A percentile compares a stretch with the other conserved stretches of the same genome.
These are phyloP conservation scores for Lepidocolaptes lacrymiger DNA, from an alignment of 2,797 vertebrate species.

Conservation along the genomic window DNA sequence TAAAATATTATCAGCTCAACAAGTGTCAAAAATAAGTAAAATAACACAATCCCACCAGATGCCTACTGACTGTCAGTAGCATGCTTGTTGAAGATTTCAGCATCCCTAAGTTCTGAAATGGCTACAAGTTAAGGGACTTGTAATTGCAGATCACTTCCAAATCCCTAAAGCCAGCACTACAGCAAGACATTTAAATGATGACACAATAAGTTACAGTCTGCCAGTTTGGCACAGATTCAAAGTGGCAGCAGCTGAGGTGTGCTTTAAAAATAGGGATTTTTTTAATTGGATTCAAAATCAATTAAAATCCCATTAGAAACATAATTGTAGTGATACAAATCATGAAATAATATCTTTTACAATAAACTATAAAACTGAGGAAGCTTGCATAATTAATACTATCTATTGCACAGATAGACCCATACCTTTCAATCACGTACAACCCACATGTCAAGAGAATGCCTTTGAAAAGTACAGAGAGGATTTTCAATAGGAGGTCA, in stretches of 20 bases:
- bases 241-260: conserved; percentile 66
- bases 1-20: neutral
- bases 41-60: neutral
- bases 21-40: neutral
- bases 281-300: conserved; percentile 76
- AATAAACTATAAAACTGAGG: conserved; percentile 70
- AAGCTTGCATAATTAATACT: conserved; percentile 66
- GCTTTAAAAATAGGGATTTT: conserved; percentile 75
- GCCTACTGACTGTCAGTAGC: neutral
- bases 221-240: conserved; percentile 55
- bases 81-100: neutral
- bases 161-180: conserved; percentile 39
- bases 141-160: conserved; percentile 56
- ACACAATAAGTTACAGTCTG: conserved; percentile 55
- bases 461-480: neutral
- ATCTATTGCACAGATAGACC: neutral
- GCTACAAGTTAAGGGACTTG: conserved; percentile 18
- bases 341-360: conserved; percentile 74
- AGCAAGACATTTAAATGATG: conserved; percentile 51
- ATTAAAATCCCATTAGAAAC: conserved; percentile 79
- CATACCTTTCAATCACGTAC: neutral
- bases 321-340: conserved; percentile 76
- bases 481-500: neutral
- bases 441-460: neutral
- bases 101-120: conserved; percentile 10